Percentiles rank a stretch among this genome's conserved stretches.
Evolutionary conservation across 1,140 invertebrate genomes (phyloP).

Genomic region (Leptopilina clavipes): DNA sequence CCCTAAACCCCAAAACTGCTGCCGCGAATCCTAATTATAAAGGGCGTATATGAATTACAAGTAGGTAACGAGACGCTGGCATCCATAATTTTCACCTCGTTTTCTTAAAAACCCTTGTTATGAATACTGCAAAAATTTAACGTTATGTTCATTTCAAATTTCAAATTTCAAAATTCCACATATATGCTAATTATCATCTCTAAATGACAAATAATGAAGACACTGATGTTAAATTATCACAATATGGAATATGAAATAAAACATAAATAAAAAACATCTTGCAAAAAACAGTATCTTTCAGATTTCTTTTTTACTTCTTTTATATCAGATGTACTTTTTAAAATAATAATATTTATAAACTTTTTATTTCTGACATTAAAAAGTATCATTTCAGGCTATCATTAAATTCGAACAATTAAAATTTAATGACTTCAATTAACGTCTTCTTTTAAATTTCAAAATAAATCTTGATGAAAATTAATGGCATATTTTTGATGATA

Average conservation of each 20-base stretch:
- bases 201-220: too few relatives aligned
- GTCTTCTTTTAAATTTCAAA: neutral
- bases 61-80: slow-evolving; percentile 44
- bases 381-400: too few relatives aligned
- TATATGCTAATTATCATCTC: too few relatives aligned
- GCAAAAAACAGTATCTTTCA: too few relatives aligned
- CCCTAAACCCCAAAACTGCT: slow-evolving; percentile 47
- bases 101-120: slow-evolving; percentile 42
- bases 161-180: neutral
- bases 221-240: too few relatives aligned
- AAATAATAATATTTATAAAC: too few relatives aligned
- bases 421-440: neutral
- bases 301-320: too few relatives aligned
- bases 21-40: slow-evolving; percentile 56
- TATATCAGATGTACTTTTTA: too few relatives aligned
- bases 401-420: too few relatives aligned
- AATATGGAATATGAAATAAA: too few relatives aligned
- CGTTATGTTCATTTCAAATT: neutral
- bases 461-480: neutral
- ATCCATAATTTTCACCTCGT: slow-evolving; percentile 56
- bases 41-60: slow-evolving; percentile 50
- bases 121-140: neutral
- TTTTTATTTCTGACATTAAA: too few relatives aligned
- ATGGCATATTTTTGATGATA: neutral
- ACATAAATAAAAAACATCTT: too few relatives aligned